Evolutionary conservation across 2,113 vertebrate genomes (phyloP).

Genomic region (Python bivittatus): DNA sequence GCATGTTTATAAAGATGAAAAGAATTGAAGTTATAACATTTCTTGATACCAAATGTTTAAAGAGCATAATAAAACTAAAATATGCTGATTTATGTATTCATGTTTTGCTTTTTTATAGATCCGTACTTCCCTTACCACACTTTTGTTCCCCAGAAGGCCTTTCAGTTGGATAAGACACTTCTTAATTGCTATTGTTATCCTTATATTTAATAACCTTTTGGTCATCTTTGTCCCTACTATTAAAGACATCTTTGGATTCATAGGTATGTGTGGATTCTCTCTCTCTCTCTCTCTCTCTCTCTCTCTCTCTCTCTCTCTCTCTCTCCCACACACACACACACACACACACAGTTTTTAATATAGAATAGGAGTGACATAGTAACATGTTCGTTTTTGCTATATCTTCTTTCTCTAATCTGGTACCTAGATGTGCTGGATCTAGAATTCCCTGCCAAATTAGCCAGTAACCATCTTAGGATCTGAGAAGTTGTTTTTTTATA

Average conservation of each 20-base stretch:
- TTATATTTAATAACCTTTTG: constrained; percentile 87
- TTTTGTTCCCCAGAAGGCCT: constrained; percentile 86
- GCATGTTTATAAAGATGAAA: neutral
- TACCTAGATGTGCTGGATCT: neutral
- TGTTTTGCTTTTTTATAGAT: constrained; percentile 77
- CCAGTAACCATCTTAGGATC: neutral
- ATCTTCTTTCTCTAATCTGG: neutral
- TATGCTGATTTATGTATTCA: constrained; percentile 9
- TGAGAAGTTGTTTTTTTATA: neutral
- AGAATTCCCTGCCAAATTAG: neutral
- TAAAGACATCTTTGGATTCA: constrained; percentile 98
- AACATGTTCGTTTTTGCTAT: neutral
- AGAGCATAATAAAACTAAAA: constrained; percentile 13
- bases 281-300: neutral
- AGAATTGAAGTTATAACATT: neutral
- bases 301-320: neutral
- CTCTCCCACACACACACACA: too few species aligned
- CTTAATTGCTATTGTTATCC: constrained; percentile 82
- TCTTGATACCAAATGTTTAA: constrained; percentile 1
- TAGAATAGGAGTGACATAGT: neutral
- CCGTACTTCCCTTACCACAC: constrained; percentile 85
- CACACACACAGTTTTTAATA: neutral
- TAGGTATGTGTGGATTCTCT: constrained; percentile 79
- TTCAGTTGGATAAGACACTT: constrained; percentile 95
- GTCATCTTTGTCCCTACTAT: constrained; percentile 97